phyloP scores from a whole-genome alignment of 2,888 invertebrate genomes.

The Patella caerulea region DNA sequence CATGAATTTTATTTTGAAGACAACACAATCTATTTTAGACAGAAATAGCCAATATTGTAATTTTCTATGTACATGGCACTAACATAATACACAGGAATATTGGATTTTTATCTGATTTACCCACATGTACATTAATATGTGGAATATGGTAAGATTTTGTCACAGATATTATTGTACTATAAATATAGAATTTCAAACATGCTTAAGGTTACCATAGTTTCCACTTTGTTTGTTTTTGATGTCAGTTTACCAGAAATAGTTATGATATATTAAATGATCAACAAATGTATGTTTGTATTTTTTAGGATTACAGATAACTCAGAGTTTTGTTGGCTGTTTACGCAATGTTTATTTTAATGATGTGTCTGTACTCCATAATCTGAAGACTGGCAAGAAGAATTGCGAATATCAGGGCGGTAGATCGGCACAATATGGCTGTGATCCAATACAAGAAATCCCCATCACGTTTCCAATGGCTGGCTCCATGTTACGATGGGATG shows the following conservation, averaged over 20 bases:
- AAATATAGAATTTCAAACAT: too few relatives aligned
- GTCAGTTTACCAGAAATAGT: neutral
- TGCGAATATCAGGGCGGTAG: constrained; percentile 50
- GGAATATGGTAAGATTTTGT: too few relatives aligned
- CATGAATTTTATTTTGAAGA: too few relatives aligned
- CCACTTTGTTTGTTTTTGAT: neutral
- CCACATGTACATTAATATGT: too few relatives aligned
- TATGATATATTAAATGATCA: neutral
- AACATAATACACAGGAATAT: too few relatives aligned
- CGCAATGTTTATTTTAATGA: constrained; percentile 95
- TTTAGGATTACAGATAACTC: constrained; percentile 81
- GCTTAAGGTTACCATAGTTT: neutral
- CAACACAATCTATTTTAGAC: too few relatives aligned
- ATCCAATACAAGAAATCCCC: constrained; percentile 56
- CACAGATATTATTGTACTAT: too few relatives aligned
- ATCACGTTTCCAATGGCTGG: constrained; percentile 53
- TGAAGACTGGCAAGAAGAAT: constrained; percentile 68
- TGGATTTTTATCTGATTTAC: too few relatives aligned
- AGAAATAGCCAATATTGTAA: too few relatives aligned
- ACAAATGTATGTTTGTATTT: constrained; percentile 18
- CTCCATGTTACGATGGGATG: constrained; percentile 43
- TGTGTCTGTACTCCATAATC: constrained; percentile 89
- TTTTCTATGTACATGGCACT: too few relatives aligned
- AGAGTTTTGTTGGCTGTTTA: constrained; percentile 90
- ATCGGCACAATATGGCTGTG: constrained; percentile 49